Conservation (phyloP, 2,888 invertebrate species). For the Xylota segnis region DNA sequence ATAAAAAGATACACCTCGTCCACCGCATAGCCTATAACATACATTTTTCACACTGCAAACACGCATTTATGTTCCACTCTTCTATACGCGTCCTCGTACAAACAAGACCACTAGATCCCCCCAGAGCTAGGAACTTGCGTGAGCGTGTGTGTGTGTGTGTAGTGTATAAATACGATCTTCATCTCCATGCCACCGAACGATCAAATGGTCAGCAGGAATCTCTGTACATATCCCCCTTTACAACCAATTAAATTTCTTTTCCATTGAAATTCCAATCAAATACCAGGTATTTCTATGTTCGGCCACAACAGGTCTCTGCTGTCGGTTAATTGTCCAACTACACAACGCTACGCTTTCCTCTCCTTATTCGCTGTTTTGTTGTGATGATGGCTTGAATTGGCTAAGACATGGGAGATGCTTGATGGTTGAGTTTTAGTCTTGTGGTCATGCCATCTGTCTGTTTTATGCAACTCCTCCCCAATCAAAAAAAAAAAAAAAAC, state of each 20-base stretch:
- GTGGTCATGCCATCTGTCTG: conserved; percentile 52
- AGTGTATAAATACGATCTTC: conserved; percentile 30
- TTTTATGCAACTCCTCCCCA: conserved; percentile 18
- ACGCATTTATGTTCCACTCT: conserved; percentile 23
- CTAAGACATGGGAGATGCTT: conserved; percentile 1
- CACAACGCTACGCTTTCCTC: conserved; percentile 42
- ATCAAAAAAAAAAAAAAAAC: neutral
- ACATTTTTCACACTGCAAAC: conserved; percentile 73
- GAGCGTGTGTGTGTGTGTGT: conserved; percentile 46
- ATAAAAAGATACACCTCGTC: conserved; percentile 26
- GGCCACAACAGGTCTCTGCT: conserved; percentile 63
- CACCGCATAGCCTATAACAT: conserved; percentile 37
- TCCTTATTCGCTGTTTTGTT: conserved; percentile 25
- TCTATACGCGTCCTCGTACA: too few relatives aligned
- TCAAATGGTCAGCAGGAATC: conserved; percentile 61
- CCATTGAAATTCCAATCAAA: conserved; percentile 77
- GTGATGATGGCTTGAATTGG: conserved; percentile 7
- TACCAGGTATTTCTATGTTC: conserved; percentile 69
- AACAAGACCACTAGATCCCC: conserved; percentile 7
- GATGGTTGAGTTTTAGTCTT: conserved; percentile 16
- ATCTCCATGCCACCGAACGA: conserved; percentile 20
- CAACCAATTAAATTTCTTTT: conserved; percentile 76
- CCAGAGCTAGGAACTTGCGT: conserved; percentile 43
- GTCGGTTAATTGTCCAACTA: conserved; percentile 63
- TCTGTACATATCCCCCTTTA: conserved; percentile 24